Evolutionary conservation across 2,888 invertebrate species (phyloP).

Genomic region (Diaprepes abbreviatus): DNA sequence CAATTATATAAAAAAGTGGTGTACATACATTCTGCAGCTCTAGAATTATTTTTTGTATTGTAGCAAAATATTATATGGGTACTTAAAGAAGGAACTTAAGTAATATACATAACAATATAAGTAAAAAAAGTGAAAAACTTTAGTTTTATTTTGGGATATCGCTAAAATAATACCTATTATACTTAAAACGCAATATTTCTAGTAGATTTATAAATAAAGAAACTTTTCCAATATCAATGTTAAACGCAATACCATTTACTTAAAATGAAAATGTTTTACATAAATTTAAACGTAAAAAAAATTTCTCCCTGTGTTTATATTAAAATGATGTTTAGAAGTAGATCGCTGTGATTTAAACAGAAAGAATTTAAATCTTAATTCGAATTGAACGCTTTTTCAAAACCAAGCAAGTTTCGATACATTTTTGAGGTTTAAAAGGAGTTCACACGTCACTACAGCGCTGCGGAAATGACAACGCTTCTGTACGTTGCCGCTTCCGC

Average conservation of each 20-base stretch:
- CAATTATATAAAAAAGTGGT: constrained; percentile 53
- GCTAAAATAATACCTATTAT: constrained; percentile 34
- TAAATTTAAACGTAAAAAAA: constrained; percentile 58
- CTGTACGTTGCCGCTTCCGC: background rate
- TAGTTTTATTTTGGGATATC: constrained; percentile 61
- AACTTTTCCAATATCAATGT: constrained; percentile 62
- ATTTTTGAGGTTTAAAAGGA: constrained; percentile 5
- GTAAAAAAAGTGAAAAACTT: constrained; percentile 53
- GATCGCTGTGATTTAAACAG: constrained; percentile 47
- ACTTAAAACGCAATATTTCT: constrained; percentile 54
- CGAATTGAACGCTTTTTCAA: background rate
- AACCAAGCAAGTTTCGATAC: constrained; percentile 25
- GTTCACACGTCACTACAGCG: too few relatives aligned
- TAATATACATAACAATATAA: constrained; percentile 54
- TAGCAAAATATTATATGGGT: constrained; percentile 54
- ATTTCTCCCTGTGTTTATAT: constrained; percentile 48
- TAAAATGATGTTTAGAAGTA: constrained; percentile 46
- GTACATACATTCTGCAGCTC: constrained; percentile 61
- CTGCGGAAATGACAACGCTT: too few relatives aligned
- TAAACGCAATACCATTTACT: constrained; percentile 60
- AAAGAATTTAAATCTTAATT: constrained; percentile 27
- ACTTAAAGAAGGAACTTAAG: constrained; percentile 56
- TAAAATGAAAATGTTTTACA: constrained; percentile 39
- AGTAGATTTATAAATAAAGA: constrained; percentile 60
- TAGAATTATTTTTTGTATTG: constrained; percentile 59